These are phyloP conservation scores for Cotesia vestalis DNA, from an alignment of 1,140 invertebrate genomes.

Conservation along the genomic window DNA sequence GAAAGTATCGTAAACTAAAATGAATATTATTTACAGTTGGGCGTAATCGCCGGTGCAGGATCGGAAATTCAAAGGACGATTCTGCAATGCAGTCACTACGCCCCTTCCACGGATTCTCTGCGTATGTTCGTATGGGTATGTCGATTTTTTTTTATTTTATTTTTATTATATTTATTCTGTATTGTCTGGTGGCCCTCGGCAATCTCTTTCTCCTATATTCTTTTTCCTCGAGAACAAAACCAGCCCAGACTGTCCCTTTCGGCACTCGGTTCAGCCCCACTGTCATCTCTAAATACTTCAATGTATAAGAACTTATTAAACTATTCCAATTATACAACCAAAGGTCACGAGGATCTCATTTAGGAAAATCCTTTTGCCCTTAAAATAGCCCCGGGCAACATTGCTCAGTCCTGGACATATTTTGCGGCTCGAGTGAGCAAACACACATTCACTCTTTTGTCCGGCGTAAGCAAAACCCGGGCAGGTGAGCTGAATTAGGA, in stretches of 20 bases:
- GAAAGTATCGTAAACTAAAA: neutral
- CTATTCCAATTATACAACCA: slow-evolving; percentile 35
- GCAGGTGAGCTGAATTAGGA: too few relatives aligned
- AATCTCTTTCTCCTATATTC: neutral
- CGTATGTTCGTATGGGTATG: neutral
- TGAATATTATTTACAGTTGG: neutral
- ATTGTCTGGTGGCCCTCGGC: neutral
- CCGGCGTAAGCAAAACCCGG: too few relatives aligned
- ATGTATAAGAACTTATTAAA: slow-evolving; percentile 36
- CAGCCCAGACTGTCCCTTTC: slow-evolving; percentile 9
- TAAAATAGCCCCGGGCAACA: neutral
- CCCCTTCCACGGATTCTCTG: slow-evolving; percentile 1
- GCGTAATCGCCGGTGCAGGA: slow-evolving; percentile 14
- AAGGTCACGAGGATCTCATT: slow-evolving; percentile 11
- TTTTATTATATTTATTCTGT: neutral
- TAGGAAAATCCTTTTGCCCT: neutral
- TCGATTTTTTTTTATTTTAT: too few relatives aligned
- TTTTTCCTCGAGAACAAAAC: too few relatives aligned
- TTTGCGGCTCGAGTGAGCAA: neutral
- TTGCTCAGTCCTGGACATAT: neutral
- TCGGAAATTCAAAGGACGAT: slow-evolving; percentile 35
- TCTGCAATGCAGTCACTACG: slow-evolving; percentile 39
- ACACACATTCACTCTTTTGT: too few relatives aligned
- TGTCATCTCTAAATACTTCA: slow-evolving; percentile 17
- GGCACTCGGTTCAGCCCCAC: slow-evolving; percentile 14